These are phyloP conservation scores for Cephalophus harveyi DNA, from an alignment of 2,113 vertebrate species.

Conservation along the genomic window DNA sequence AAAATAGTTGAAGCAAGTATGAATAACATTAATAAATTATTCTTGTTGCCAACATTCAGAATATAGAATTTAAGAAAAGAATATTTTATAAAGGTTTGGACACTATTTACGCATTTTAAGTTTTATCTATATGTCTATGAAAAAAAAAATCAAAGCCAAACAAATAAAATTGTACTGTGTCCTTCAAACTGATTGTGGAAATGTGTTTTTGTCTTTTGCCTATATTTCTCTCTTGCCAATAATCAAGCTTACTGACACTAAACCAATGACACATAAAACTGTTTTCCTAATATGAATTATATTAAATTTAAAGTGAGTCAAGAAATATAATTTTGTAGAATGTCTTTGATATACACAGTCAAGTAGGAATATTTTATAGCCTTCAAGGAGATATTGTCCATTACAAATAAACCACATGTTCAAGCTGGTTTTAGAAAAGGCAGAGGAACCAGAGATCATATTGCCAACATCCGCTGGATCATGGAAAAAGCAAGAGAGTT, in stretches of 20 bases:
- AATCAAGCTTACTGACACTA: not conserved
- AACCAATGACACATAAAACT: not conserved
- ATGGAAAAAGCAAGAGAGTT: no score
- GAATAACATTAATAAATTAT: not conserved
- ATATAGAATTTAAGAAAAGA: not conserved
- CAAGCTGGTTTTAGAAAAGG: no score
- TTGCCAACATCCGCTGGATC: no score
- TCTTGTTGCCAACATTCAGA: not conserved
- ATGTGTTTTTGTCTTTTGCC: not conserved
- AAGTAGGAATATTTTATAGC: not conserved
- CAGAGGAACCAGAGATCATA: no score
- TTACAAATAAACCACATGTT: not conserved
- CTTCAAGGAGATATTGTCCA: not conserved
- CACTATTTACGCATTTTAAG: not conserved
- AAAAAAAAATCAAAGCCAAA: conserved; percentile 3
- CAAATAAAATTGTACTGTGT: not conserved
- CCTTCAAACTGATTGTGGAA: not conserved
- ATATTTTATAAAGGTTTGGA: not conserved
- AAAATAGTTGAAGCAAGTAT: not conserved
- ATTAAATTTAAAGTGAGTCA: not conserved
- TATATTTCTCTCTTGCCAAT: not conserved
- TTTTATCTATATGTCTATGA: not conserved
- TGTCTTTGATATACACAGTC: not conserved
- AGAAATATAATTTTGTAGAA: not conserved
- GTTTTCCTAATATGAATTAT: not conserved